phyloP scores from a whole-genome alignment of 92 coral and sea anemone species.

The Porites divaricata region DNA sequence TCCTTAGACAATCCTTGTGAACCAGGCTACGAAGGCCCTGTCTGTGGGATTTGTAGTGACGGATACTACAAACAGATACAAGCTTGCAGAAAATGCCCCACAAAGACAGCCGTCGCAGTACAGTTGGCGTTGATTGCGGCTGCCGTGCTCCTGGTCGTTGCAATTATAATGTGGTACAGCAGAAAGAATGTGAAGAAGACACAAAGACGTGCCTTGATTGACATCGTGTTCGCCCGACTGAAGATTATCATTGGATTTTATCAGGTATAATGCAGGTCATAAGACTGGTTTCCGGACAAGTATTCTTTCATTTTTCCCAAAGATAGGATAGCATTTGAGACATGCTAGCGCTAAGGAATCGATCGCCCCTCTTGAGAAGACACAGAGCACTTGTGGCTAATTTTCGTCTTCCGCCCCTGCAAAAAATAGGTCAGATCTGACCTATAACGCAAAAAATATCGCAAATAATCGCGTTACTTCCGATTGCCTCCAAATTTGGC shows the following conservation, averaged over 20 bases:
- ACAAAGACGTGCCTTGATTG: slow-evolving; percentile 27
- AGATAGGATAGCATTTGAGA: too few relatives aligned
- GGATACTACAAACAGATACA: slow-evolving; percentile 32
- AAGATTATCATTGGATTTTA: slow-evolving; percentile 57
- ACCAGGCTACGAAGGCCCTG: slow-evolving; percentile 26
- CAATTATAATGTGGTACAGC: slow-evolving; percentile 30
- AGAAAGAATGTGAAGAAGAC: slow-evolving; percentile 15
- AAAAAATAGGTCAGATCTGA: too few relatives aligned
- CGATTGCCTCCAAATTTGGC: too few relatives aligned
- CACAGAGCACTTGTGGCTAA: too few relatives aligned
- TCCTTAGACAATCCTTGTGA: slow-evolving; percentile 6
- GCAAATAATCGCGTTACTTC: too few relatives aligned
- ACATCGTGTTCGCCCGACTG: slow-evolving; percentile 46
- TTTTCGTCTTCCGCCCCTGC: too few relatives aligned
- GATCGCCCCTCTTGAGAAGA: too few relatives aligned
- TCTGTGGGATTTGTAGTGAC: slow-evolving; percentile 19
- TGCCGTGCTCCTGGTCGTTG: neutral
- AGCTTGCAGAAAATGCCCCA: slow-evolving; percentile 23
- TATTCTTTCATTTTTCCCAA: too few relatives aligned
- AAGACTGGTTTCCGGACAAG: too few relatives aligned
- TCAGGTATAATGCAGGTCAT: neutral
- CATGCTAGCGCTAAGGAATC: too few relatives aligned
- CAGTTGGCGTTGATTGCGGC: slow-evolving; percentile 14
- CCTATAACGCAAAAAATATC: too few relatives aligned
- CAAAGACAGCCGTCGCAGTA: slow-evolving; percentile 11